A percentile compares a stretch with the other conserved stretches of the same genome.
Conservation (phyloP, 1,140 invertebrate genomes). For the Wiebesia pumilae region DNA sequence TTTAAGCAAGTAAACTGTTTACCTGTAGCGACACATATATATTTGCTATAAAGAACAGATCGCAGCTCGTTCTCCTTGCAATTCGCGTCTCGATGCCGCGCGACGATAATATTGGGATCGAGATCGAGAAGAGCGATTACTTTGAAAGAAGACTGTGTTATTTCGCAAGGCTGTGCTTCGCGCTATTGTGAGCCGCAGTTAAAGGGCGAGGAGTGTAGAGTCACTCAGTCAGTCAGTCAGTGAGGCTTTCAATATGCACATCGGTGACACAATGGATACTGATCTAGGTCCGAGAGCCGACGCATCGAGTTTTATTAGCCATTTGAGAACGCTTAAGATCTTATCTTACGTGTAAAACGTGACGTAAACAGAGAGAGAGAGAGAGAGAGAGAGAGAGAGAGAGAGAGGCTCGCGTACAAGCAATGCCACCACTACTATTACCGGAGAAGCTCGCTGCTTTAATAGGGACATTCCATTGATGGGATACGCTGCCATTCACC, state of each 20-base stretch:
- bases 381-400: no score
- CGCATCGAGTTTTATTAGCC: conserved; percentile 31
- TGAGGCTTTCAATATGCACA: conserved; percentile 6
- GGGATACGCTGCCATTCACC: neutral
- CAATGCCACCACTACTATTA: no score
- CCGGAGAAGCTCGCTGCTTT: neutral
- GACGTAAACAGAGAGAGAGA: conserved; percentile 30
- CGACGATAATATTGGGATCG: neutral
- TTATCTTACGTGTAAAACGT: conserved; percentile 33
- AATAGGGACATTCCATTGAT: conserved; percentile 36
- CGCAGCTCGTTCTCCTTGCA: neutral
- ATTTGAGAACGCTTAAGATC: conserved; percentile 30
- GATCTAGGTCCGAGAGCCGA: conserved; percentile 31
- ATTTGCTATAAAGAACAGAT: neutral
- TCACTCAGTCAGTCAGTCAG: neutral
- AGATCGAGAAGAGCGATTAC: neutral
- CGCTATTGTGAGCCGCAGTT: neutral
- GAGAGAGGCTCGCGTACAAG: no score
- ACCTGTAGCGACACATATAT: neutral
- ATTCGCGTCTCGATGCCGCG: neutral
- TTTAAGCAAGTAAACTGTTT: neutral
- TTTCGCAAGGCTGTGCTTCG: conserved; percentile 47
- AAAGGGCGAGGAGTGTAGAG: conserved; percentile 24
- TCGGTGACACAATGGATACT: neutral
- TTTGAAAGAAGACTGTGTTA: conserved; percentile 40